Conservation (phyloP, 2,888 invertebrate genomes). For the Catocala fraxini region DNA sequence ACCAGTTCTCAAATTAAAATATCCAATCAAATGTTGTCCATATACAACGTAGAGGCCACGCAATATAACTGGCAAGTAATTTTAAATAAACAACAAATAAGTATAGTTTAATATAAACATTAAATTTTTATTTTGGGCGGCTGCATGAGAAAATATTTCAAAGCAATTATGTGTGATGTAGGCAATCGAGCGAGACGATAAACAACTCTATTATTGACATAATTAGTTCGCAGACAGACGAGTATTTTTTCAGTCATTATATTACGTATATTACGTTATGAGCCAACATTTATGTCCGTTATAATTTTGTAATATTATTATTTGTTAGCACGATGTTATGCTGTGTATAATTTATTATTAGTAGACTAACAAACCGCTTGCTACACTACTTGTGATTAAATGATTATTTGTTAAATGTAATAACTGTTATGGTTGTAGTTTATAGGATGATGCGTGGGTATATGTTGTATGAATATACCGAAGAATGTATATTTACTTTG, state of each 20-base stretch:
- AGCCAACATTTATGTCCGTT: slow-evolving; percentile 52
- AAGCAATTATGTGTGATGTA: slow-evolving; percentile 67
- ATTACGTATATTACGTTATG: slow-evolving; percentile 62
- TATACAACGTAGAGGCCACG: slow-evolving; percentile 26
- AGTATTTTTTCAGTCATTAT: slow-evolving; percentile 62
- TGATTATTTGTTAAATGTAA: slow-evolving; percentile 48
- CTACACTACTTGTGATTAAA: slow-evolving; percentile 46
- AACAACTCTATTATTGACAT: slow-evolving; percentile 78
- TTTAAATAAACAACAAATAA: slow-evolving; percentile 61
- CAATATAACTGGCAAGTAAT: slow-evolving; percentile 58
- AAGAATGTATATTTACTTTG: neutral
- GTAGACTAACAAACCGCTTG: slow-evolving; percentile 29
- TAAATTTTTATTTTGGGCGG: slow-evolving; percentile 52
- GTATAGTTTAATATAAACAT: slow-evolving; percentile 48
- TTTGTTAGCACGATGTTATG: slow-evolving; percentile 56
- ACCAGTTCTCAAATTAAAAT: slow-evolving; percentile 41
- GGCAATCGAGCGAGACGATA: slow-evolving; percentile 65
- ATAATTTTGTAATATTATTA: slow-evolving; percentile 54
- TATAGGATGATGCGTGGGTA: slow-evolving; percentile 41
- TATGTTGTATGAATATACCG: neutral
- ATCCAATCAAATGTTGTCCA: slow-evolving; percentile 48
- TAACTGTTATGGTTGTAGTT: slow-evolving; percentile 37
- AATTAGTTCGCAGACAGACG: slow-evolving; percentile 68
- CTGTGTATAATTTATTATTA: slow-evolving; percentile 50
- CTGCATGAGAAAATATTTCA: slow-evolving; percentile 71